These are phyloP conservation scores for Oophaga sylvatica DNA, from an alignment of 2,797 vertebrate genomes.

Conservation along the genomic window DNA sequence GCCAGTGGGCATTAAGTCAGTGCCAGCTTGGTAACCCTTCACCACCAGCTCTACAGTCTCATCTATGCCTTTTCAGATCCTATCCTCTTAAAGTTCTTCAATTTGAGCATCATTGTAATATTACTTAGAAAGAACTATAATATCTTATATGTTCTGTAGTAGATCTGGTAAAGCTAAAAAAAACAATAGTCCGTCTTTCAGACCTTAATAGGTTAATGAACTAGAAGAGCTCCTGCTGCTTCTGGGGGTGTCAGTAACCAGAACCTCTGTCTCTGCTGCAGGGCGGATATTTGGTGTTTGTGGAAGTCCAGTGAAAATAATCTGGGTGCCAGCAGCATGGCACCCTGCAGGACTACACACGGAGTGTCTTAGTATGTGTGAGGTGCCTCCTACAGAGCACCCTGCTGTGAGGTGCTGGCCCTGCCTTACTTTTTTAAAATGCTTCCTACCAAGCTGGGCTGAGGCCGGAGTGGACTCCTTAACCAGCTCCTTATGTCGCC, in stretches of 20 bases:
- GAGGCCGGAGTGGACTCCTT: slow-evolving; percentile 20
- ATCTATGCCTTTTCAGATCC: neutral
- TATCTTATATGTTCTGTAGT: neutral
- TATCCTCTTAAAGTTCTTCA: neutral
- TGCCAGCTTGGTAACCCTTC: neutral
- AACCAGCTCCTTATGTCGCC: slow-evolving; percentile 53
- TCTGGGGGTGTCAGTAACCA: slow-evolving; percentile 46
- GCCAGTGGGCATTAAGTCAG: neutral
- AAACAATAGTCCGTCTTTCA: slow-evolving; percentile 28
- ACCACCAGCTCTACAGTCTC: neutral
- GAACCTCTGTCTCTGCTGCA: slow-evolving; percentile 52
- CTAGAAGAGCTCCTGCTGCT: neutral
- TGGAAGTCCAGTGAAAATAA: slow-evolving; percentile 58
- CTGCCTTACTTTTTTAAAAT: slow-evolving; percentile 1
- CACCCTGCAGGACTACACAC: slow-evolving; percentile 52
- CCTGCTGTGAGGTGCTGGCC: slow-evolving; percentile 40
- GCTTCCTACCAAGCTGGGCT: slow-evolving; percentile 20
- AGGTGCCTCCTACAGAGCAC: slow-evolving; percentile 43
- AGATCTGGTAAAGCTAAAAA: neutral
- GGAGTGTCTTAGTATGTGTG: slow-evolving; percentile 49
- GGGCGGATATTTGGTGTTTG: slow-evolving; percentile 58
- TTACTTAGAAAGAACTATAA: neutral
- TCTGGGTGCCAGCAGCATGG: slow-evolving; percentile 54
- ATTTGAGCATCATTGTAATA: neutral
- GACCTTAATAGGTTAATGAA: slow-evolving; percentile 32